phyloP scores from a whole-genome alignment of 1,140 invertebrate genomes.

The Macrocentrus cingulum region DNA sequence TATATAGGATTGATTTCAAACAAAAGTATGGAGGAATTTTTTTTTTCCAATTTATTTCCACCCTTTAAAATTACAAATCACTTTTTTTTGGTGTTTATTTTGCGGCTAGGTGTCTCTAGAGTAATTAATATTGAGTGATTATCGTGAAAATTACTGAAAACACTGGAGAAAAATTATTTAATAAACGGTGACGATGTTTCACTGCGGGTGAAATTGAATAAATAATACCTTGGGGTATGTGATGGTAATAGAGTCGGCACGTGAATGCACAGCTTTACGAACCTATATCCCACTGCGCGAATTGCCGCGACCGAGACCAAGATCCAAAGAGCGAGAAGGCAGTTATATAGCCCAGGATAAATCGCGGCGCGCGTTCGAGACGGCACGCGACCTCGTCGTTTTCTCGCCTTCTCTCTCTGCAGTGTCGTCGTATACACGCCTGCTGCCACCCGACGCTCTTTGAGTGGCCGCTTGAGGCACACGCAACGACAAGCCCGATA shows the following conservation, averaged over 20 bases:
- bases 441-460: slow-evolving; percentile 1
- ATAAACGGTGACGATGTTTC: too few relatives aligned
- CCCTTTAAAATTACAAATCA: too few relatives aligned
- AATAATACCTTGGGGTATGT: not conserved
- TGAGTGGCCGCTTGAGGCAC: slow-evolving; percentile 7
- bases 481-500: slow-evolving; percentile 24
- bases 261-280: slow-evolving; percentile 5
- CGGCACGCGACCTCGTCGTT: slow-evolving; percentile 21
- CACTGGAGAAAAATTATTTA: too few relatives aligned
- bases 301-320: slow-evolving; percentile 2
- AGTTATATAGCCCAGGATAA: slow-evolving; percentile 10
- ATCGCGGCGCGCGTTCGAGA: slow-evolving; percentile 11
- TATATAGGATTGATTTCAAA: too few relatives aligned
- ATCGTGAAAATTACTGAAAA: too few relatives aligned
- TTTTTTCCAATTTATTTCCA: too few relatives aligned
- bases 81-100: too few relatives aligned
- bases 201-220: not conserved
- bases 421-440: not conserved
- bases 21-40: too few relatives aligned
- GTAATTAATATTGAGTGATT: too few relatives aligned
- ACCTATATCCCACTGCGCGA: slow-evolving; percentile 18
- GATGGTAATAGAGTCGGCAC: not conserved
- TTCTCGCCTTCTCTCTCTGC: not conserved
- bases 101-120: too few relatives aligned
- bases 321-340: not conserved